A percentile compares a stretch with the other conserved stretches of the same genome.
These are phyloP conservation scores for Hermaeophaga mercurialis DNA, from an alignment of 2,888 invertebrate species.

Conservation along the genomic window DNA sequence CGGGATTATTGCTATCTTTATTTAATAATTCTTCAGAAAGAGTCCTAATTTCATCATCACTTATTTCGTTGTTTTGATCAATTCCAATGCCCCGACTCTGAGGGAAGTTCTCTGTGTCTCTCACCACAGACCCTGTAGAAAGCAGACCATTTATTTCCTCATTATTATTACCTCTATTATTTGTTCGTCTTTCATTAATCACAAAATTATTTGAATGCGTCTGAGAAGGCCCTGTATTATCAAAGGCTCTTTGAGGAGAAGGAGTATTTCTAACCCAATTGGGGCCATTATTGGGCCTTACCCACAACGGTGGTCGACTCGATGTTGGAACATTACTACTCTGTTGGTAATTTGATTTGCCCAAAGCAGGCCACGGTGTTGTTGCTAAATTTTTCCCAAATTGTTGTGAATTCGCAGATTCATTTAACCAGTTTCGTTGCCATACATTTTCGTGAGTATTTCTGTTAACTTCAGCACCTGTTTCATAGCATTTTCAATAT, in stretches of 20 bases:
- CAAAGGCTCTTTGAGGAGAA: conserved; percentile 1
- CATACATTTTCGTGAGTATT: conserved; percentile 22
- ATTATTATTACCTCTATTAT: conserved; percentile 1
- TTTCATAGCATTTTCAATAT: conserved; percentile 1
- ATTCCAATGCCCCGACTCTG: conserved; percentile 5
- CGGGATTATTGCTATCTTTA: conserved; percentile 77
- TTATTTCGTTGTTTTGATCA: conserved; percentile 14
- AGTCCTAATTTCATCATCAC: conserved; percentile 60
- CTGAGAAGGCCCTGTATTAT: conserved; percentile 6
- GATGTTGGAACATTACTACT: conserved; percentile 15
- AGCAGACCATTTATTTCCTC: conserved; percentile 19
- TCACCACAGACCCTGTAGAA: conserved; percentile 24
- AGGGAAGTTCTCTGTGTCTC: neutral
- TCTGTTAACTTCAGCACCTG: conserved; percentile 21
- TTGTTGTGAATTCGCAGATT: conserved; percentile 11
- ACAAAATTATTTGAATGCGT: conserved; percentile 27
- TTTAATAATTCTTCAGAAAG: conserved; percentile 73
- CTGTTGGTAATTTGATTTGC: conserved; percentile 31
- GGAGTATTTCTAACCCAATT: conserved; percentile 33
- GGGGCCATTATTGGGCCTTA: conserved; percentile 31
- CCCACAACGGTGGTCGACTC: conserved; percentile 27
- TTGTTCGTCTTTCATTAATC: conserved; percentile 27
- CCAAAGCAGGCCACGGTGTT: conserved; percentile 48
- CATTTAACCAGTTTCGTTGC: conserved; percentile 18
- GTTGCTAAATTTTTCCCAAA: conserved; percentile 31